Evolutionary conservation across 2,888 invertebrate genomes (phyloP).

Genomic region (Osedax fenrisi): DNA sequence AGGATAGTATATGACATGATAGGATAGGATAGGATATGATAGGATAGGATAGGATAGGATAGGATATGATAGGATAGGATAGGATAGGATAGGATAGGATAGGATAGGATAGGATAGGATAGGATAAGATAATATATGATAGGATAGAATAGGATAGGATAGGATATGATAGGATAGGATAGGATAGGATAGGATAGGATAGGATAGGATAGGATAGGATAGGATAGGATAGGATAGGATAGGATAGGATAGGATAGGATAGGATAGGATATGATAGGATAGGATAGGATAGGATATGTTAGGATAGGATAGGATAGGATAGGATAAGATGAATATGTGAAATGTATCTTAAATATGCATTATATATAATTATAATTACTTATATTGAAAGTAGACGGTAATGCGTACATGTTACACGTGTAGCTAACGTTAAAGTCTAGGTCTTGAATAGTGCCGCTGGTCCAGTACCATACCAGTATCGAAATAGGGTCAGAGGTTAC

Average conservation of each 20-base stretch:
- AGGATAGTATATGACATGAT: slow-evolving; percentile 27
- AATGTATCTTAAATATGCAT: background rate
- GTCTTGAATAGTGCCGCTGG: background rate
- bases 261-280: slow-evolving; percentile 10
- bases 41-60: slow-evolving; percentile 18
- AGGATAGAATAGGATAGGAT: slow-evolving; percentile 18
- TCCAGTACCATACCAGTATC: background rate
- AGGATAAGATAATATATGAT: slow-evolving; percentile 28
- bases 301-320: slow-evolving; percentile 27
- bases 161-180: slow-evolving; percentile 17
- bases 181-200: slow-evolving; percentile 25
- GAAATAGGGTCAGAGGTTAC: background rate
- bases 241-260: slow-evolving; percentile 25
- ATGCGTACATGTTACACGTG: too few species aligned
- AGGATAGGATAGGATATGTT: slow-evolving; percentile 23
- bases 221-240: slow-evolving; percentile 28
- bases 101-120: slow-evolving; percentile 28
- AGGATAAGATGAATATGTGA: background rate
- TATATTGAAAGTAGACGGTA: too few species aligned
- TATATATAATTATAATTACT: background rate
- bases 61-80: slow-evolving; percentile 17
- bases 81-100: slow-evolving; percentile 25
- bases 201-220: slow-evolving; percentile 21
- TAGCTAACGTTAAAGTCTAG: background rate
- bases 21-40: slow-evolving; percentile 28